Base-by-base conservation (phyloP, 2,797 vertebrate species). In the Harpagifer antarcticus region DNA sequence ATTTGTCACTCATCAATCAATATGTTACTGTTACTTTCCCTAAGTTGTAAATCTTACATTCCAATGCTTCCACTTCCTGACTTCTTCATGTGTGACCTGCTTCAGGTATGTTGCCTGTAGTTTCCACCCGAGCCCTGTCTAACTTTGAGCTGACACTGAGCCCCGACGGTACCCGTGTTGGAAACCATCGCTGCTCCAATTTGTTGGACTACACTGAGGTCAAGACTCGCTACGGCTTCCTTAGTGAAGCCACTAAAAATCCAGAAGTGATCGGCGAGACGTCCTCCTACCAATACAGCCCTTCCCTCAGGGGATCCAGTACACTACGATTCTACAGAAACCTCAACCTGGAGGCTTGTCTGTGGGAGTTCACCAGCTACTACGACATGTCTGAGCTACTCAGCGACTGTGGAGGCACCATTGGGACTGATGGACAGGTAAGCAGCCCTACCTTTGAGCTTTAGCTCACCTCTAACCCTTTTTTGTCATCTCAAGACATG, bases 361-460 rank as follows among this genome's bases (percentile, higher is more conserved):
- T 98, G 47, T 99, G 98, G 98, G 96, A 98, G 83, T 99, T 99
- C 73, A 95, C 86, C 56, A 97, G 95, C 93, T 98, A 97, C 89
- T 99, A 98, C 17, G 97, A 98, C 92, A 97, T 99, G 97, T 98
- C 98, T 0, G 98, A 99, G 86, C 96, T 99, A 23, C 96, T 99
- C 52, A 95, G 94, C 0, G 96, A 98, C 79, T 99, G 98, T 11
- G 98, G 98, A 45, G 98, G 98, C 60, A 95, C 92, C 81, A 96
- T 99, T 10, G 96, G 97, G 3, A 99, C 98, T 9, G 97, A 99
- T 47, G 98, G 98, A 69, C 98, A 99, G 97, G 98, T 99, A 64
- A 85, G 81, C n/a, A 52, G 50, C 45, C 90, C 11, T 14, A 83
- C 23, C 85, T 97, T 87, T 96, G 65, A 94, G 95, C 60, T 96